Base-by-base conservation (phyloP, 2,797 vertebrate genomes). In the Phrynocephalus forsythii region DNA sequence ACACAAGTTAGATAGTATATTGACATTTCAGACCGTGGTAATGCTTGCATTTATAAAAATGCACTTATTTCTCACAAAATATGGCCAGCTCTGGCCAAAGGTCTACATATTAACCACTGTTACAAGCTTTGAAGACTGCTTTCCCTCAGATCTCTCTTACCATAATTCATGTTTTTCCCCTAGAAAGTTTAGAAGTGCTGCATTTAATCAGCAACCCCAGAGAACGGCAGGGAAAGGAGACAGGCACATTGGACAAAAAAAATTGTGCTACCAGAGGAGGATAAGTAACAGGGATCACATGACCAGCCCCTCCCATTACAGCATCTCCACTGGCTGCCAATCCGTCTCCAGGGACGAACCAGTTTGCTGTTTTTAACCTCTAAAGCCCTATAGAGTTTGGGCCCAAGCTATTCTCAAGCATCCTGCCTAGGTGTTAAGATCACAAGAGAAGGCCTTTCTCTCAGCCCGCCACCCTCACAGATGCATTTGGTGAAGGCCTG, bases 1-100 rank as follows among this genome's bases (percentile, higher is more conserved):
- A 98, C 96, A 97, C 3, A 95, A 92, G 93, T 99, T 99, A 99
- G 98, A 98, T 95, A 96, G 95, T 94, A 95, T 91, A 95, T 94
- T 91, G 50, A 94, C 91, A 96, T 93, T 95, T 96, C 92, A 88
- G 83, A 92, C 92, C 90, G 96, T 81, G 93, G 95, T 96, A 96
- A 95, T 93, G 92, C 95, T 95, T 89, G 91, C 91, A 26, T 15
- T 18, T n/a, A 50, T 38, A 16, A 33, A 76, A 94, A 79, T 92
- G 94, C 91, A 94, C 90, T 90, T 94, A 85, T 91, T 95, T 92
- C 83, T 92, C 48, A 80, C 89, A 93, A 89, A 93, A 92, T 91
- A 94, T 84, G 79, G 26, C 93, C 78, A 69, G 71, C 87, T 87
- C 91, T 92, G 90, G 86, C 85, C 84, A 91, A 72, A 94, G 85